Base-by-base conservation (phyloP, 1,140 invertebrate genomes). In the Lordiphosa clarofinis region DNA sequence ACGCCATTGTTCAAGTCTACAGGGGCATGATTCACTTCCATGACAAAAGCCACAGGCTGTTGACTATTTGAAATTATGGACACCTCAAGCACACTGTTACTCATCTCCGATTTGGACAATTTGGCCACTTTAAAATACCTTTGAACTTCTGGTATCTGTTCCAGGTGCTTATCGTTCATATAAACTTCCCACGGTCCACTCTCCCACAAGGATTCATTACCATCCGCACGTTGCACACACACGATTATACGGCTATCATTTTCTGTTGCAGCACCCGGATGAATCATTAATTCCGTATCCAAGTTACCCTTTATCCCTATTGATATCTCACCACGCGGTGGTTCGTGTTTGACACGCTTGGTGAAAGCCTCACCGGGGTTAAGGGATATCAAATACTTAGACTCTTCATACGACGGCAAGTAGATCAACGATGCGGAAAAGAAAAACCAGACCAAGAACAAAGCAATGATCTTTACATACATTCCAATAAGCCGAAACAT, bases 1-100 rank as follows among this genome's bases (percentile, higher is more conserved):
- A 95, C 91, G 2, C 94, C 94, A 36, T 7, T 2, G 0, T 15
- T 2, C 2, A 15, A 4, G 0, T 59, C 6, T 3, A 71, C 1
- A 0, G 75, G 65, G 40, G 9, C 12, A 3, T n/a, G 4, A 1
- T 61, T 21, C 5, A 39, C 13, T 3, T 13, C 5, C 38, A 79
- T 6, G 0, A 52, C 6, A n/a, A 75, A 6, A 8, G 56, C 35
- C 6, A 60, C 38, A 2, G 65, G 37, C 0, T 38, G 4, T 47
- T 4, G 9, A 39, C 40, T 21, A n/a, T 19, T 11, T 6, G 8
- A 48, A 4, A 4, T 28, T 3, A 24, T 13, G 5, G 9, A 13
- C 8, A 13, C 15, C 13, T 48, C 4, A 28, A 43, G 19, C 4
- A 1, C 4, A 4, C 4, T 3, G 9, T n/a, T 21, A 4, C 15